Percentiles rank a stretch among this genome's conserved stretches.
These are phyloP conservation scores for Leptinotarsa undecemlineata DNA, from an alignment of 1,140 invertebrate species.

Conservation along the genomic window DNA sequence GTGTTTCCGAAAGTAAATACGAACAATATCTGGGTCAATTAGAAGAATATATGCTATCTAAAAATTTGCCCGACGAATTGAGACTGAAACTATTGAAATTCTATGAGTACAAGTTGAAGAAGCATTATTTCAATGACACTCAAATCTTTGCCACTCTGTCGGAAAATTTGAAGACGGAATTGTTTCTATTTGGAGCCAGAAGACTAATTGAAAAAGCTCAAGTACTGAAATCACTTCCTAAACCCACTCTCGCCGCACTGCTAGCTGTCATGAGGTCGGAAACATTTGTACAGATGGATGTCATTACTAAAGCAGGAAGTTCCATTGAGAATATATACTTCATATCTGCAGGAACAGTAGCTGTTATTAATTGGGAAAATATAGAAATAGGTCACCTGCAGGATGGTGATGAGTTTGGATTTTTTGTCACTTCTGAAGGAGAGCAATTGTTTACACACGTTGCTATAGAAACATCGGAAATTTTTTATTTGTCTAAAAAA, in stretches of 20 bases:
- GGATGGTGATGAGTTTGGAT: conserved; percentile 36
- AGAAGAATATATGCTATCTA: conserved; percentile 33
- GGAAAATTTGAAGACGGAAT: conserved; percentile 48
- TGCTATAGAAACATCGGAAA: conserved; percentile 34
- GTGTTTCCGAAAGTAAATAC: conserved; percentile 37
- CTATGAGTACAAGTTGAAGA: conserved; percentile 32
- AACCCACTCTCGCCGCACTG: conserved; percentile 46
- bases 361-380: conserved; percentile 38
- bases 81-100: conserved; percentile 27
- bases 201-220: conserved; percentile 54
- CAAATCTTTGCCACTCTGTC: conserved; percentile 38
- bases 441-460: conserved; percentile 19
- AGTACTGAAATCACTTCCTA: conserved; percentile 53
- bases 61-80: conserved; percentile 27
- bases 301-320: conserved; percentile 54
- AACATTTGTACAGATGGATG: conserved; percentile 57
- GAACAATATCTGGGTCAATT: conserved; percentile 31
- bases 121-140: conserved; percentile 34
- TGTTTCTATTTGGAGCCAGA: conserved; percentile 53
- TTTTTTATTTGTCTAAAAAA: conserved; percentile 29
- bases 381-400: conserved; percentile 30
- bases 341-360: conserved; percentile 58
- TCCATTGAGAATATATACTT: conserved; percentile 56
- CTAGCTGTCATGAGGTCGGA: conserved; percentile 49
- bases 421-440: conserved; percentile 12